phyloP scores from a whole-genome alignment of 35 echinoderm and acorn worm species.

The Apostichopus parvimensis region DNA sequence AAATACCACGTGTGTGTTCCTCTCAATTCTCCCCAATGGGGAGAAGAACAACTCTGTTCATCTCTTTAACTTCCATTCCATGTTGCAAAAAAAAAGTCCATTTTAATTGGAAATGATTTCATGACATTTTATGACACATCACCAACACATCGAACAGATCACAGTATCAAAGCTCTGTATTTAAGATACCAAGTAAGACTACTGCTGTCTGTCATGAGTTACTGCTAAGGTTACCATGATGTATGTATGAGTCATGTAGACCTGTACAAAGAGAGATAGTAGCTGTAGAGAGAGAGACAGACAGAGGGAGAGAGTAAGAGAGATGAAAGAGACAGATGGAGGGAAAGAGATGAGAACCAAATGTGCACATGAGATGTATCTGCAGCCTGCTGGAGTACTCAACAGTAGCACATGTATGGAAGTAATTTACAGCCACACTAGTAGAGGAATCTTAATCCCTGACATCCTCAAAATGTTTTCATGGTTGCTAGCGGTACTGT shows the following conservation, averaged over 20 bases:
- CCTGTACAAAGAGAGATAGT: no score
- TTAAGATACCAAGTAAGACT: background rate
- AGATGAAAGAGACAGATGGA: background rate
- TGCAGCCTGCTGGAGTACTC: background rate
- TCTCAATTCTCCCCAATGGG: no score
- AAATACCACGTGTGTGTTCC: no score
- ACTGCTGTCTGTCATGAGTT: conserved; percentile 7
- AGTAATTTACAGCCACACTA: background rate
- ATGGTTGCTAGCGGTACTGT: background rate
- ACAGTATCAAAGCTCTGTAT: conserved; percentile 1
- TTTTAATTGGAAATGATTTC: conserved; percentile 23
- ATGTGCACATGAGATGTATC: no score
- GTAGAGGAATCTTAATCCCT: background rate
- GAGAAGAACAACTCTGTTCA: no score
- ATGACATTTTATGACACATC: conserved; percentile 18
- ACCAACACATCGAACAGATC: conserved; percentile 1
- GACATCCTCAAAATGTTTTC: background rate
- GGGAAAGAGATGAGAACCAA: no score
- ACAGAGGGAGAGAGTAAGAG: background rate
- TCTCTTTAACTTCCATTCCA: no score
- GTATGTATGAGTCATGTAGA: conserved; percentile 2
- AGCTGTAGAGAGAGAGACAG: background rate
- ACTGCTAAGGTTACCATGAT: background rate
- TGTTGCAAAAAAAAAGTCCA: no score
- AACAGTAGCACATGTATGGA: background rate